Evolutionary conservation across 2,888 invertebrate genomes (phyloP), one percentile per base, ranked within the genome.

Genomic region (Euproctis similis): DNA sequence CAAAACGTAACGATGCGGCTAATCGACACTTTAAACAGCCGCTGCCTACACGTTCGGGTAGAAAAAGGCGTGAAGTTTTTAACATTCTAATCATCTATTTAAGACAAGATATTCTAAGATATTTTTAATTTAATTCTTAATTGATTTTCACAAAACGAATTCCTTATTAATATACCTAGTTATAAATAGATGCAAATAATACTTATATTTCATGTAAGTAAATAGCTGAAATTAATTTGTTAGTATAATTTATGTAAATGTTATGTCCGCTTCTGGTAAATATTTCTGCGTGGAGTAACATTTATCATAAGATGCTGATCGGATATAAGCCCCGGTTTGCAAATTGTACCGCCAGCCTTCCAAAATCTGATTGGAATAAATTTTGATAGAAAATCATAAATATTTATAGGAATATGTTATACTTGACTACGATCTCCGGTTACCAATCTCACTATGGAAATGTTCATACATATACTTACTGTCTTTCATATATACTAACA

Each of bases 201-300:
- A 14, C 14, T 14, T 14, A 6, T 47, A 25, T 46, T 32, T 31
- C 27, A 39, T 34, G 43, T 30, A 49, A 45, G 39, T 45, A 33
- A 33, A 34, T 41, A 45, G 28, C 56, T 52, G 36, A 55, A 60
- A 66, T 67, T 63, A 65, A 73, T 77, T 60, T 76, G 61, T 59
- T 41, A 78, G 68, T 73, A 69, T 70, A 77, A 77, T 77, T 66
- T 64, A 77, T 73, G 75, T 47, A 63, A 75, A 76, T 69, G 59
- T 53, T 4, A 28, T 61, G 39, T 66, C 55, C 48, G 62, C 55
- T 64, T 51, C 61, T 53, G 60, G 54, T 62, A 59, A 47, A 65
- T 70, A 72, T 71, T 59, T 59, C 62, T 56, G 46, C n/a, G n/a
- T n/a, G 54, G 47, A 53, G 28, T 56, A 58, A 50, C 65, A 68